Conservation (phyloP, 2,888 invertebrate species). For the Steinernema hermaphroditum region DNA sequence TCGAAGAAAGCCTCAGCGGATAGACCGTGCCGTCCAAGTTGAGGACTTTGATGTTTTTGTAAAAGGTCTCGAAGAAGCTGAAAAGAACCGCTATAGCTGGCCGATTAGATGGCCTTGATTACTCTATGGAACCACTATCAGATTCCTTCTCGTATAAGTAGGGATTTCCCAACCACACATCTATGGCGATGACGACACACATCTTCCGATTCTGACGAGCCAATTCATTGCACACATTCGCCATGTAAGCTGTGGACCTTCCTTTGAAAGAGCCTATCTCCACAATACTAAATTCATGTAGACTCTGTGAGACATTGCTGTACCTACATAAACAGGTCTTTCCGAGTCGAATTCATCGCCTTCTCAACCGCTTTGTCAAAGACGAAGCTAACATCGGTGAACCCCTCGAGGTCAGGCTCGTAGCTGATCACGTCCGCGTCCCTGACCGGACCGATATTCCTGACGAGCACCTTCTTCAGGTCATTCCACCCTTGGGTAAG, state of each 20-base stretch:
- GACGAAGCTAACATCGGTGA: neutral
- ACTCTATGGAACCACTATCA: neutral
- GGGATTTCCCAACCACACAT: neutral
- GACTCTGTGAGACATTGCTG: neutral
- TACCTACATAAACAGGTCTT: neutral
- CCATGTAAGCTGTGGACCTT: neutral
- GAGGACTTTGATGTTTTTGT: neutral
- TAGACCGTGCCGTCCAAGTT: neutral
- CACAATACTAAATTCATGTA: neutral
- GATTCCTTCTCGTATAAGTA: neutral
- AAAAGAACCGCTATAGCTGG: neutral
- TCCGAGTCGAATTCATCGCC: slow-evolving; percentile 1
- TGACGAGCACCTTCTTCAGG: neutral
- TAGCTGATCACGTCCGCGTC: neutral
- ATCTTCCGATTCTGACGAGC: neutral
- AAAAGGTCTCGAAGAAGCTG: neutral
- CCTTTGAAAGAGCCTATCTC: slow-evolving; percentile 8
- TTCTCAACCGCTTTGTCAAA: neutral
- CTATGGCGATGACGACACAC: neutral
- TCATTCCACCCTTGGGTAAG: neutral
- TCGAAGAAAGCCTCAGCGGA: neutral
- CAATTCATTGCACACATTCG: neutral
- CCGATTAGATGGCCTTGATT: too few relatives aligned
- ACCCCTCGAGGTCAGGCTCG: neutral
- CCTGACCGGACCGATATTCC: neutral